phyloP scores from a whole-genome alignment of 2,888 invertebrate species.

The Erebia palarica region DNA sequence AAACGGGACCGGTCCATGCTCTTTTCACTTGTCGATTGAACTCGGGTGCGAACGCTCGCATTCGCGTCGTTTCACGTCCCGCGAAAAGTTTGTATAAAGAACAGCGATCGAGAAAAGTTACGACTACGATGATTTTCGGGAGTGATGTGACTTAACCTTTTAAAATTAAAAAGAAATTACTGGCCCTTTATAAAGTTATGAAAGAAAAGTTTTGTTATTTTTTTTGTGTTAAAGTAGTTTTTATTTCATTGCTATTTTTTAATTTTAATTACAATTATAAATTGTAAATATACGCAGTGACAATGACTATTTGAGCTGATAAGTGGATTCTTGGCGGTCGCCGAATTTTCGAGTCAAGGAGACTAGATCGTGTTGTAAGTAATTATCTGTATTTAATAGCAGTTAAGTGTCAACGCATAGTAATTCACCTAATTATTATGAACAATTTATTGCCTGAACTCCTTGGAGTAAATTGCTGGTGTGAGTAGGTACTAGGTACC shows the following conservation, averaged over 20 bases:
- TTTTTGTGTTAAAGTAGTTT: constrained; percentile 4
- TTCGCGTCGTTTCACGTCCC: constrained; percentile 40
- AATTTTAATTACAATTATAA: constrained; percentile 21
- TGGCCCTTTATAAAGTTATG: neutral
- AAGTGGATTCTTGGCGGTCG: constrained; percentile 41
- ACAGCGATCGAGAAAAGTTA: constrained; percentile 41
- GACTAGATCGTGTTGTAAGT: constrained; percentile 44
- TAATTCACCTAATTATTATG: constrained; percentile 46
- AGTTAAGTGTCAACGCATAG: constrained; percentile 39
- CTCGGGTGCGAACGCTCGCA: constrained; percentile 52
- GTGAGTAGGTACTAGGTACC: constrained; percentile 25
- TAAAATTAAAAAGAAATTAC: constrained; percentile 26
- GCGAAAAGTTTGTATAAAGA: constrained; percentile 43
- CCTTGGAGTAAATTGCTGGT: constrained; percentile 45
- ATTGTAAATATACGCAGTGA: constrained; percentile 32
- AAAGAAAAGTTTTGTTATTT: constrained; percentile 29
- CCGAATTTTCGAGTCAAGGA: constrained; percentile 47
- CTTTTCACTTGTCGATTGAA: constrained; percentile 61
- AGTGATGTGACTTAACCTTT: constrained; percentile 52
- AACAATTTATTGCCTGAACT: constrained; percentile 46
- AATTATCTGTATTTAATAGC: constrained; percentile 42
- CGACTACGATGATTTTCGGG: constrained; percentile 54
- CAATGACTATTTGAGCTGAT: constrained; percentile 41
- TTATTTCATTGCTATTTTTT: constrained; percentile 16
- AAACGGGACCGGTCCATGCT: constrained; percentile 55